Evolutionary conservation across 2,797 vertebrate species (phyloP).

Genomic region (Pempheris klunzingeri): DNA sequence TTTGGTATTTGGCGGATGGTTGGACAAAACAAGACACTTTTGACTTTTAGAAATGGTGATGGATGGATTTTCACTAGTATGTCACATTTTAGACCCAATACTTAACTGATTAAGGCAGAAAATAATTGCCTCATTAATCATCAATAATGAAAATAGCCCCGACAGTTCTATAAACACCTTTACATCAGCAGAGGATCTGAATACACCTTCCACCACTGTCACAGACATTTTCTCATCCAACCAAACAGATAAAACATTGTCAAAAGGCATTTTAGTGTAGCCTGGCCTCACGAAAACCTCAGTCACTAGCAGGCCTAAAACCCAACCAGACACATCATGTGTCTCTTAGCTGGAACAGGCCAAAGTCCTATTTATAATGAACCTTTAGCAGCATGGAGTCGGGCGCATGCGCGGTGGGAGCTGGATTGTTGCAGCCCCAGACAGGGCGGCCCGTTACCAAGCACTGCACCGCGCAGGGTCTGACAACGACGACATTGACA

Average conservation of each 20-base stretch:
- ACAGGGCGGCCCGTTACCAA: conserved; percentile 84
- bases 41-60: background rate
- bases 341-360: conserved; percentile 60
- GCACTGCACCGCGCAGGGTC: conserved; percentile 76
- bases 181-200: background rate
- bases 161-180: too few relatives aligned
- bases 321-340: conserved; percentile 64
- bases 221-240: background rate
- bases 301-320: conserved; percentile 42
- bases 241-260: conserved; percentile 21
- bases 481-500: conserved; percentile 74
- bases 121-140: background rate
- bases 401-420: conserved; percentile 78
- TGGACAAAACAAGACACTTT: background rate
- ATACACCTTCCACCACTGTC: background rate
- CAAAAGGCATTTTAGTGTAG: conserved; percentile 1
- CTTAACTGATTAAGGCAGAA: background rate
- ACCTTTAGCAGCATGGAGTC: conserved; percentile 77
- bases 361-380: conserved; percentile 82
- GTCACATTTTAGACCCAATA: background rate
- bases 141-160: background rate
- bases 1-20: background rate
- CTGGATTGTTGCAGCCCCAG: conserved; percentile 79
- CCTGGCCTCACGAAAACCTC: conserved; percentile 42
- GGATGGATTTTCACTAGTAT: background rate